phyloP scores from a whole-genome alignment of 2,113 vertebrate species.

The Megaceryle maxima region DNA sequence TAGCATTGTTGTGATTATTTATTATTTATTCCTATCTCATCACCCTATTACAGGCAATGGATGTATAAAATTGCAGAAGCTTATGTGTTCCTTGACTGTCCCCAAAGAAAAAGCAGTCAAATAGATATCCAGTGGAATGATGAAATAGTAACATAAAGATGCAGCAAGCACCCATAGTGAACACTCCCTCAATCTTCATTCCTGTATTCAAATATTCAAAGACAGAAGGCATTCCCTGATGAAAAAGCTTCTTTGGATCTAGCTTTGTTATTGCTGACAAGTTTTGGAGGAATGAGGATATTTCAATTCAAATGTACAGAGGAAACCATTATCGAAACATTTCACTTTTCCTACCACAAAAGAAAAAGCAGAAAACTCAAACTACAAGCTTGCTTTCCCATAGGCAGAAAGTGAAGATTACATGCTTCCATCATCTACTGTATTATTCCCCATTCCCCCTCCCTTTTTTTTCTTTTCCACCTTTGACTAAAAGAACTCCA shows the following conservation, averaged over 20 bases:
- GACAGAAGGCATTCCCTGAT: background rate
- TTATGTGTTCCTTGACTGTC: background rate
- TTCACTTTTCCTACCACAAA: background rate
- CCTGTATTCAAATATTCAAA: background rate
- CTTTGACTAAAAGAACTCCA: background rate
- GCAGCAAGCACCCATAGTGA: background rate
- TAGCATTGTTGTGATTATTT: background rate
- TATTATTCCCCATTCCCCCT: background rate
- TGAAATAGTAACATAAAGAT: constrained; percentile 29
- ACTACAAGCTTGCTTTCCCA: background rate
- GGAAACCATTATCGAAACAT: background rate
- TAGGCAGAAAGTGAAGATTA: background rate
- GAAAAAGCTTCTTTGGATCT: background rate
- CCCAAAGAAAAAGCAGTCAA: background rate
- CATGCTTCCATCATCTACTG: background rate
- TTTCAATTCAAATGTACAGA: background rate
- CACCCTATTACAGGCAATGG: constrained; percentile 19
- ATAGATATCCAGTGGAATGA: background rate
- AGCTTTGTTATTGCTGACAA: background rate
- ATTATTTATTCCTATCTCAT: constrained; percentile 41
- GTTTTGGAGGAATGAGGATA: background rate
- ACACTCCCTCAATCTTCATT: background rate
- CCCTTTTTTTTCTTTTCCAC: fast-evolving
- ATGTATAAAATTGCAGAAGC: background rate
- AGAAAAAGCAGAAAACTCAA: background rate